Base-by-base conservation (phyloP, 2,888 invertebrate species). In the Eubasilissa splendida region DNA sequence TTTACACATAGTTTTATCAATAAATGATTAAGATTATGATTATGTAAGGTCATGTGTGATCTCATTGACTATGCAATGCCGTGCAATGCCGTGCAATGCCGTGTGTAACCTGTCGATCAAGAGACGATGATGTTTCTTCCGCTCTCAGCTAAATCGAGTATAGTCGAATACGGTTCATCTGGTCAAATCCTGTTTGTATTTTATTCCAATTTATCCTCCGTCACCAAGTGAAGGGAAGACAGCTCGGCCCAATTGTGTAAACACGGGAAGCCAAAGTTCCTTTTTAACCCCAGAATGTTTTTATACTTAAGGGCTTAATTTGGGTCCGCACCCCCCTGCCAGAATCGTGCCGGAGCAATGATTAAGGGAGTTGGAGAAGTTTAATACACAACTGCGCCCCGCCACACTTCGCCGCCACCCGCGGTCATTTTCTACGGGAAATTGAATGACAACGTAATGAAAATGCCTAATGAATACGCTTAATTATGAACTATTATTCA, bases 231-330 rank as follows among this genome's bases (percentile, higher is more conserved):
- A 80, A 80, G 75, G 80, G 78, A 82, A 79, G 80, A 82, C 75
- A 80, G 74, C 79, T 71, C 70, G 79, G 76, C 77, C 68, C 80
- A 78, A 80, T 80, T 82, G 77, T 80, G 82, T 80, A 76, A 80
- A 82, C 76, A 80, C 79, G 80, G 80, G 75, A 80, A 80, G 80
- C 76, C 76, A 80, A 82, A 80, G 79, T 82, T 82, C 71, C 80
- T 71, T 82, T 22, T 80, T 82, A 78, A 80, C 66, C 76, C 71
- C 73, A 60, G 77, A 80, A 82, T 33, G 71, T 56, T 80, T 56
- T 68, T 66, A 73, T 82, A 82, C 82, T 80, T 82, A 77, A 65
- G 77, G 77, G 82, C 75, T 80, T 80, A 82, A 82, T 82, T 82
- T 76, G 68, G 78, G 78, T 65, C 75, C 80, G 77, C 78, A 74